phyloP scores from a whole-genome alignment of 2,113 vertebrate genomes.

The Neotoma lepida region DNA sequence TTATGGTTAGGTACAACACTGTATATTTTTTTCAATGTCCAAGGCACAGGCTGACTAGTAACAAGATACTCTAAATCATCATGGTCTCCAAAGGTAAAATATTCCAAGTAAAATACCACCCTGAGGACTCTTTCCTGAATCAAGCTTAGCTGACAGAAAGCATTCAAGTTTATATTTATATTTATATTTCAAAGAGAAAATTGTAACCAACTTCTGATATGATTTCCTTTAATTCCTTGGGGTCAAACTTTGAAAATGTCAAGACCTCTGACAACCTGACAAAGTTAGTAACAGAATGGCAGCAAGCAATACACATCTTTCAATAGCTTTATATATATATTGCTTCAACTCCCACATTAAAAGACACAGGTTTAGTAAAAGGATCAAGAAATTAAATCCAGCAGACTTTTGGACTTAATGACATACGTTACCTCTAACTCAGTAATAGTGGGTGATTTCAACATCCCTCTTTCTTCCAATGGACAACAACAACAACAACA shows the following conservation, averaged over 20 bases:
- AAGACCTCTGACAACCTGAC: no score
- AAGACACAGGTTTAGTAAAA: no score
- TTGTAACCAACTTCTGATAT: background rate
- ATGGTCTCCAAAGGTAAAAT: conserved; percentile 64
- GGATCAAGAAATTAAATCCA: background rate
- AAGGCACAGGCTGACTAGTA: background rate
- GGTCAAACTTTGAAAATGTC: conserved; percentile 56
- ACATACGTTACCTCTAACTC: background rate
- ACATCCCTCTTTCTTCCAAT: background rate
- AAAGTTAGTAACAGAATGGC: no score
- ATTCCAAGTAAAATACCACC: conserved; percentile 16
- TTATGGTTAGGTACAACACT: background rate
- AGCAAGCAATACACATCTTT: no score
- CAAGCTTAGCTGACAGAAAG: conserved; percentile 51
- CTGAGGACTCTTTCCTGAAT: conserved; percentile 42
- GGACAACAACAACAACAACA: background rate
- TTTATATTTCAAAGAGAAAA: conserved; percentile 12
- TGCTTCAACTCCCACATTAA: no score
- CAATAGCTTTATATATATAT: no score
- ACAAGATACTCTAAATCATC: background rate
- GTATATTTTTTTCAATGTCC: background rate
- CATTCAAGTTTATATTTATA: conserved; percentile 43
- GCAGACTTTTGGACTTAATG: background rate
- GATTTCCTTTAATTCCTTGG: conserved; percentile 57
- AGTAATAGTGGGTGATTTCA: background rate